Evolutionary conservation across 2,113 vertebrate species (phyloP).

Genomic region (Zeus faber): DNA sequence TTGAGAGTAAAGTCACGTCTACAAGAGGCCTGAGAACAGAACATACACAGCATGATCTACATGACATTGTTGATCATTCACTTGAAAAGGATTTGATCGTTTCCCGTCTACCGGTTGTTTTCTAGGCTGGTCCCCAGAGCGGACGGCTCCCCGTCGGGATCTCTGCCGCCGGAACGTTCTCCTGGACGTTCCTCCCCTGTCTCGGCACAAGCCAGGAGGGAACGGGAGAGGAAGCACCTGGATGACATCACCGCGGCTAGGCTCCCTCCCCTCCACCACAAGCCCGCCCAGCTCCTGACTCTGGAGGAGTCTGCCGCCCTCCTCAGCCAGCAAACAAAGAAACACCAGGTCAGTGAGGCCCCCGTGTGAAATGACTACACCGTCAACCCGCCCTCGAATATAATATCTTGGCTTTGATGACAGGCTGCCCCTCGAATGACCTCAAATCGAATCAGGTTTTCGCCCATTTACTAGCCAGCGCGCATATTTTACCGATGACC

Average conservation of each 20-base stretch:
- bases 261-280: conserved; percentile 82
- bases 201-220: conserved; percentile 72
- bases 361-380: too few species aligned
- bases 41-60: too few species aligned
- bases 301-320: conserved; percentile 84
- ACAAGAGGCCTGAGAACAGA: background rate
- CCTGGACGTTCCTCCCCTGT: conserved; percentile 53
- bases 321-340: conserved; percentile 80
- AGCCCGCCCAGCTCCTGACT: conserved; percentile 79
- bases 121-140: conserved; percentile 72
- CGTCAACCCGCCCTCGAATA: too few species aligned
- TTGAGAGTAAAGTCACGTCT: too few species aligned
- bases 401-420: too few species aligned
- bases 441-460: too few species aligned
- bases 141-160: conserved; percentile 62
- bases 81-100: background rate
- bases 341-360: conserved; percentile 77
- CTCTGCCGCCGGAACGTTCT: conserved; percentile 59
- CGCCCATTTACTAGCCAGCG: too few species aligned
- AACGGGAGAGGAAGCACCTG: conserved; percentile 83
- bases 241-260: conserved; percentile 89
- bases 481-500: too few species aligned
- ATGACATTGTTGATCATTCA: background rate
- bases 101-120: conserved; percentile 1
- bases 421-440: too few species aligned